Evolutionary conservation across 2,113 vertebrate species (phyloP).

Genomic region (Marcusenius ussheri): DNA sequence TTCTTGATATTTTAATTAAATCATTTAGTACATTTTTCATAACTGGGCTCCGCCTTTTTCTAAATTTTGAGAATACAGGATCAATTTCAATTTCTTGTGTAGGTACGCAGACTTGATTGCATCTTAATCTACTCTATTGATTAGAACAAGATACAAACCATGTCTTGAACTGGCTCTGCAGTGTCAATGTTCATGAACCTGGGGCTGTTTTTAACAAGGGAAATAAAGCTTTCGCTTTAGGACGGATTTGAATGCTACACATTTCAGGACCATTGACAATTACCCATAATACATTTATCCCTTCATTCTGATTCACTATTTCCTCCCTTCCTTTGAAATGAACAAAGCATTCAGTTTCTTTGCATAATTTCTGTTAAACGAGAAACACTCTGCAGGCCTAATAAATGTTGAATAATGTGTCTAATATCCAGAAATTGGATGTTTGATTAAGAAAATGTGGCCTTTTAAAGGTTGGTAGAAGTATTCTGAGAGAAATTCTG

Average conservation of each 20-base stretch:
- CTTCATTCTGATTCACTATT: not conserved
- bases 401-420: constrained; percentile 9
- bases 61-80: not conserved
- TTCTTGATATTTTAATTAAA: not conserved
- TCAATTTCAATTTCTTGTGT: not conserved
- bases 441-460: not conserved
- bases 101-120: not conserved
- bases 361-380: constrained; percentile 4
- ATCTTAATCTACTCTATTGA: not conserved
- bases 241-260: not conserved
- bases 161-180: not conserved
- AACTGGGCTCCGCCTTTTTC: not conserved
- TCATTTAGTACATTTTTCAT: not conserved
- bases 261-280: not conserved
- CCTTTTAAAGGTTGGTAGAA: not conserved
- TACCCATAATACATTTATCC: not conserved
- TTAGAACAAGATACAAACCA: not conserved
- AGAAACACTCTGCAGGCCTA: not conserved
- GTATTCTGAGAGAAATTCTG: not conserved
- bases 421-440: not conserved
- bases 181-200: not conserved
- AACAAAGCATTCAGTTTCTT: constrained; percentile 5
- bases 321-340: not conserved
- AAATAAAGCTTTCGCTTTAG: not conserved
- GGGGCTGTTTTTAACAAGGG: not conserved